Percentiles rank a stretch among this genome's conserved stretches.
These are phyloP conservation scores for Bactericera cockerelli DNA, from an alignment of 1,140 invertebrate genomes.

Conservation along the genomic window DNA sequence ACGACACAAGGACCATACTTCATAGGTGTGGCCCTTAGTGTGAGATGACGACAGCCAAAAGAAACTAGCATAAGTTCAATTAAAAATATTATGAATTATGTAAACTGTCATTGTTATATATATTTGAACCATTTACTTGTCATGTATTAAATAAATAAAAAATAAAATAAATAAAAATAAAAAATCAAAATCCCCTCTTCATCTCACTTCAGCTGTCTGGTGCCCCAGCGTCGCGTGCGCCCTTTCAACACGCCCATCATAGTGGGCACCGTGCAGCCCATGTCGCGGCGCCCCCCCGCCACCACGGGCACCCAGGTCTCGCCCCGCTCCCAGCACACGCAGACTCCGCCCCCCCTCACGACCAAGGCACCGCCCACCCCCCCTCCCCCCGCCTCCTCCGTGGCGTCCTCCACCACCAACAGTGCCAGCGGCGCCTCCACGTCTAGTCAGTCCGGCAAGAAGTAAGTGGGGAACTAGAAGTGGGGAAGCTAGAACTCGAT, in stretches of 20 bases:
- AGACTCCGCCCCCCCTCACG: neutral
- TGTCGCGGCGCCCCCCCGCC: slow-evolving; percentile 27
- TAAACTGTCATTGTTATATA: too few species aligned
- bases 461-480: too few species aligned
- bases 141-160: too few species aligned
- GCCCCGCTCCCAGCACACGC: neutral
- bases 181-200: too few species aligned
- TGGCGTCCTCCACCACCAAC: neutral
- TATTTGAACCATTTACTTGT: too few species aligned
- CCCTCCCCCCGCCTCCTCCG: neutral
- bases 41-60: too few species aligned
- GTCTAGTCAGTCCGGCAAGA: neutral
- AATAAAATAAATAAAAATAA: too few species aligned
- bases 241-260: slow-evolving; percentile 31
- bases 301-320: neutral
- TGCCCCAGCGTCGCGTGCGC: slow-evolving; percentile 22
- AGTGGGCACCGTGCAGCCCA: slow-evolving; percentile 39
- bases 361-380: neutral
- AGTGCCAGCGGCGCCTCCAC: neutral
- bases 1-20: too few species aligned
- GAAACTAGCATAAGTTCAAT: too few species aligned
- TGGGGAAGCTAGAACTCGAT: too few species aligned
- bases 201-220: slow-evolving; percentile 13
- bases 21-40: too few species aligned
- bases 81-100: too few species aligned